These are phyloP conservation scores for Dasyornis broadbenti DNA, from an alignment of 2,113 vertebrate genomes.

Conservation along the genomic window DNA sequence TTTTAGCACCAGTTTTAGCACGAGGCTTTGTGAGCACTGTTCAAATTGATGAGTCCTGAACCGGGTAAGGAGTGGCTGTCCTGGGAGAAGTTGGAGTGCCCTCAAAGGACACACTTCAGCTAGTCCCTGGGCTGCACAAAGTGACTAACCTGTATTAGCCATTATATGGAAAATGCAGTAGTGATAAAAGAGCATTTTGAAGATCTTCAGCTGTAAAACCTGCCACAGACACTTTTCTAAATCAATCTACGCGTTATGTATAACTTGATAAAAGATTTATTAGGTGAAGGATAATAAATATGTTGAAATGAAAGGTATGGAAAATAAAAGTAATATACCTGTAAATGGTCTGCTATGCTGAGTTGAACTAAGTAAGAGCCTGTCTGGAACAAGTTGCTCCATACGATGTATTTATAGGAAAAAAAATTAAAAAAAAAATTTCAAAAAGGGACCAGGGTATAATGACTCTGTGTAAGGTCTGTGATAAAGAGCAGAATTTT, in stretches of 20 bases:
- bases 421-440: not conserved
- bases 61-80: not conserved
- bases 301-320: slow-evolving; percentile 1
- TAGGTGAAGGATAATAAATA: slow-evolving; percentile 47
- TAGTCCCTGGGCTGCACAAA: not conserved
- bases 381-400: not conserved
- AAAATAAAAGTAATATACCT: slow-evolving; percentile 49
- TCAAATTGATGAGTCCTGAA: not conserved
- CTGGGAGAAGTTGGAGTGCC: not conserved
- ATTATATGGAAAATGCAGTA: not conserved
- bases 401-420: not conserved
- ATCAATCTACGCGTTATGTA: slow-evolving; percentile 32
- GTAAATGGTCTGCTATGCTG: not conserved
- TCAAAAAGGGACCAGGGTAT: not conserved
- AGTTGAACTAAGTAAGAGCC: slow-evolving; percentile 20
- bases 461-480: not conserved
- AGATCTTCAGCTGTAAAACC: slow-evolving; percentile 46
- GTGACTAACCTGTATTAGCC: not conserved
- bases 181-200: slow-evolving; percentile 42
- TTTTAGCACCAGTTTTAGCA: not conserved
- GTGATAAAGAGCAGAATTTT: not conserved
- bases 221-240: slow-evolving; percentile 27
- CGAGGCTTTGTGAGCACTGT: not conserved
- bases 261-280: slow-evolving; percentile 69
- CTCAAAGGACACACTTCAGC: not conserved